A percentile compares a stretch with the other conserved stretches of the same genome.
phyloP scores from a whole-genome alignment of 2,888 invertebrate species.

The Stictocephala bisonia region DNA sequence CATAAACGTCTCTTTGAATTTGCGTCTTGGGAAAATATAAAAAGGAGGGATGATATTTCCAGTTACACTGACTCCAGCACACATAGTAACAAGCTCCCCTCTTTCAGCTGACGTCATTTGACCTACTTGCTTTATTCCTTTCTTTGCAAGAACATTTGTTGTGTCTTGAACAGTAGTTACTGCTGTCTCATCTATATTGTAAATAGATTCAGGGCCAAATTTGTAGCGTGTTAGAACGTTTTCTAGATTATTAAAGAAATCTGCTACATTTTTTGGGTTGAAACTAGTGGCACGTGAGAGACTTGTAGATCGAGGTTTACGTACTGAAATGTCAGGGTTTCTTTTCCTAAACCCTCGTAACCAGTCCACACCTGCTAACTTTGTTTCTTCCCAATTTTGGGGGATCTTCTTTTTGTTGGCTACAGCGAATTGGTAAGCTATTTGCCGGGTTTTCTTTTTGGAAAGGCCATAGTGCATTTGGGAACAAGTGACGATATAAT shows the following conservation, averaged over 20 bases:
- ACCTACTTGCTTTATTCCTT: constrained; percentile 1
- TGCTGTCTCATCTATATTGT: constrained; percentile 2
- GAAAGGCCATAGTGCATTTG: too few relatives aligned
- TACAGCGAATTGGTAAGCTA: too few relatives aligned
- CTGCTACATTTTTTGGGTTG: too few relatives aligned
- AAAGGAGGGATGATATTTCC: not conserved
- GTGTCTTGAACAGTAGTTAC: constrained; percentile 5
- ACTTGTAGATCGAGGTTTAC: too few relatives aligned
- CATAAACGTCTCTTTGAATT: not conserved
- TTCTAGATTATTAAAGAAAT: not conserved
- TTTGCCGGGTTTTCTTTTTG: too few relatives aligned
- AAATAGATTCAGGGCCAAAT: not conserved
- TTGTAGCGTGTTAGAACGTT: not conserved
- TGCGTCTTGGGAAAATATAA: not conserved
- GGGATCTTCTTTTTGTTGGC: too few relatives aligned
- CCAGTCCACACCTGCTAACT: too few relatives aligned
- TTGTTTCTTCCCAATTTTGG: too few relatives aligned
- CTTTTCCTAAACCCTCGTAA: too few relatives aligned
- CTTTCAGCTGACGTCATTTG: constrained; percentile 2
- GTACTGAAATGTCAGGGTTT: too few relatives aligned
- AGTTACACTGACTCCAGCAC: not conserved
- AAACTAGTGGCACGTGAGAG: too few relatives aligned
- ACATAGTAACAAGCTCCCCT: not conserved
- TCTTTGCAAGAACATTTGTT: not conserved
- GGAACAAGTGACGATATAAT: too few relatives aligned